Evolutionary conservation across 2,113 vertebrate genomes (phyloP).

Genomic region (Xiphophorus maculatus): DNA sequence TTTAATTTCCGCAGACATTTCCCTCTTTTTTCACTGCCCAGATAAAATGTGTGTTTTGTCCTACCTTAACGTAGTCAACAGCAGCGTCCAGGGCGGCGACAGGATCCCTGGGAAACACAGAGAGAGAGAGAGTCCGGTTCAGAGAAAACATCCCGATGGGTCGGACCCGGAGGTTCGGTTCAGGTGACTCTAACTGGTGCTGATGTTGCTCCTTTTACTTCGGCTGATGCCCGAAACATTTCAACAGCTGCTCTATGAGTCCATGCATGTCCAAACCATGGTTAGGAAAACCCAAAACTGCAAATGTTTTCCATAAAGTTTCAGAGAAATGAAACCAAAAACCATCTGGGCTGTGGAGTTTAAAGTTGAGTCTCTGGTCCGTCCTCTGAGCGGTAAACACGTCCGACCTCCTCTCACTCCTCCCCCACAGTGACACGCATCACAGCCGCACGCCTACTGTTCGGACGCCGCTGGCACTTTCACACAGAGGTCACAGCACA

Average conservation of each 20-base stretch:
- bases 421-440: slow-evolving; percentile 70
- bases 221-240: slow-evolving; percentile 2
- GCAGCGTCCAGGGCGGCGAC: slow-evolving; percentile 57
- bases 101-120: slow-evolving; percentile 75
- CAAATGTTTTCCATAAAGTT: not conserved
- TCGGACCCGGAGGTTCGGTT: not conserved
- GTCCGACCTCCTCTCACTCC: slow-evolving; percentile 51
- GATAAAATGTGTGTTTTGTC: not conserved
- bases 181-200: slow-evolving; percentile 11
- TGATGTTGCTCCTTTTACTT: slow-evolving; percentile 18
- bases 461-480: slow-evolving; percentile 71
- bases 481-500: slow-evolving; percentile 60
- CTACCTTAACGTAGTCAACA: slow-evolving; percentile 77
- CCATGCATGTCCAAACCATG: slow-evolving; percentile 15
- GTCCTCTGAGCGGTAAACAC: slow-evolving; percentile 52
- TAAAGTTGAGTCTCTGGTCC: slow-evolving; percentile 1
- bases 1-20: too few species aligned
- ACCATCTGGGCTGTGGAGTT: slow-evolving; percentile 16
- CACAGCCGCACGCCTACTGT: slow-evolving; percentile 62
- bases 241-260: slow-evolving; percentile 14
- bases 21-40: not conserved
- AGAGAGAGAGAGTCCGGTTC: slow-evolving; percentile 75
- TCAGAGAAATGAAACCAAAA: slow-evolving; percentile 1
- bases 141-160: slow-evolving; percentile 68
- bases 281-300: not conserved